Base-by-base conservation (phyloP, 2,113 vertebrate species). In the Callipepla squamata region DNA sequence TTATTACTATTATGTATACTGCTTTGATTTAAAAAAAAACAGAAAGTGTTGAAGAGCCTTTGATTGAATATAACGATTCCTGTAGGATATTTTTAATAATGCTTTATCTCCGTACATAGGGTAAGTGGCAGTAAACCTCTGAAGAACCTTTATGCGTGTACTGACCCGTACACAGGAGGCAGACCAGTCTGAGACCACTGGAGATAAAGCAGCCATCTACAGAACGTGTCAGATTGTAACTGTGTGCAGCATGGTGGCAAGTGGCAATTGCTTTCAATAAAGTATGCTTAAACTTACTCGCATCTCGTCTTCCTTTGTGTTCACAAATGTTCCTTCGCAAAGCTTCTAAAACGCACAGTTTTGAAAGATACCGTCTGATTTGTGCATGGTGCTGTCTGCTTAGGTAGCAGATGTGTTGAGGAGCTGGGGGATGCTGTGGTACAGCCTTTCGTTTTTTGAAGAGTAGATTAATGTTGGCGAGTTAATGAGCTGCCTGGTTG, bases 41-140 rank as follows among this genome's bases (percentile, higher is more conserved):
- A 45, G 25, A 36, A 86, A 65, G 63, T 74, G 57, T 80, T 95
- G 72, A 91, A 69, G 59, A 96, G 66, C 47, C 75, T 94, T 92
- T 92, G 65, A 21, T 94, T 84, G 72, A 81, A 81, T 20, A 1
- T 61, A 51, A 20, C 11, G 28, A 65, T 72, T 84, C 57, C 65
- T 89, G 83, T 88, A 88, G 77, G 92, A 79, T 44, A 25, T 77
- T 86, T 78, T 96, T 97, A 97, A 96, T 96, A 53, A 94, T 90
- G 66, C 90, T 97, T 97, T 97, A 96, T 95, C 95, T 98, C 95
- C 95, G 13, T 90, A 58, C 94, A 25, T 98, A 98, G 97, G 98
- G 95, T 98, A 94, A 97, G 98, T 97, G 98, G 85, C 97, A 95
- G 68, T 96, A 95, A 94, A 96, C 79, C 70, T 94, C 95, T 86